Base-by-base conservation (phyloP, 1,140 invertebrate genomes). In the Cotesia chilonis region DNA sequence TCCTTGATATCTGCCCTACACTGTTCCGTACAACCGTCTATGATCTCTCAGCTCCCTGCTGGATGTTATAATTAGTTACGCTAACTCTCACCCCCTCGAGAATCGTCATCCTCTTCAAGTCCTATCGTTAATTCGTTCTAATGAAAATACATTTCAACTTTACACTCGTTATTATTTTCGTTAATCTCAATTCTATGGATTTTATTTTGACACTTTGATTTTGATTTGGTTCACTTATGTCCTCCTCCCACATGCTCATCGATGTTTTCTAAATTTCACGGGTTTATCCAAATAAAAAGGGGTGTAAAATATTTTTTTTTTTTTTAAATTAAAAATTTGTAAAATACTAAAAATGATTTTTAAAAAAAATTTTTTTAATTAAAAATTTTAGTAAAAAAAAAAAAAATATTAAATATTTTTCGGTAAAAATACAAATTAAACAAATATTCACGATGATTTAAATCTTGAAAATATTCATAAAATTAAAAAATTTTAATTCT, bases 41-140 rank as follows among this genome's bases (percentile, higher is more conserved):
- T 28, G 28, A 28, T 28, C 51, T 55, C 47, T 47, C 35, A 63
- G 37, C 35, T 35, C 64, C 38, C 64, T 14, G 20, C 28, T 65
- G 47, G 70, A 67, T 67, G 63, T 41, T 60, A 72, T 72, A 66
- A 72, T 72, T 72, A 72, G 70, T 72, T 36, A 72, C 70, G 70
- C 54, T 51, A 68, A 66, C 64, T 68, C 51, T 55, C 66, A 55
- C 66, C 47, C 63, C 51, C 47, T 28, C 20, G n/a, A n/a, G 20
- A 36, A 67, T 60, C 20, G 38, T 54, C 70, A 66, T 60, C 63
- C 64, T 67, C 70, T 66, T 41, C 63, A 67, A 71, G 35, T 36
- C 14, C 57, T 72, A 55, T 47, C 41, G 10, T 72, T 67, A 60
- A 72, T 72, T 37, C 70, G 28, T 47, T 55, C n/a, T 66, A 59